phyloP scores from a whole-genome alignment of 2,113 vertebrate genomes.

The Pogona vitticeps region DNA sequence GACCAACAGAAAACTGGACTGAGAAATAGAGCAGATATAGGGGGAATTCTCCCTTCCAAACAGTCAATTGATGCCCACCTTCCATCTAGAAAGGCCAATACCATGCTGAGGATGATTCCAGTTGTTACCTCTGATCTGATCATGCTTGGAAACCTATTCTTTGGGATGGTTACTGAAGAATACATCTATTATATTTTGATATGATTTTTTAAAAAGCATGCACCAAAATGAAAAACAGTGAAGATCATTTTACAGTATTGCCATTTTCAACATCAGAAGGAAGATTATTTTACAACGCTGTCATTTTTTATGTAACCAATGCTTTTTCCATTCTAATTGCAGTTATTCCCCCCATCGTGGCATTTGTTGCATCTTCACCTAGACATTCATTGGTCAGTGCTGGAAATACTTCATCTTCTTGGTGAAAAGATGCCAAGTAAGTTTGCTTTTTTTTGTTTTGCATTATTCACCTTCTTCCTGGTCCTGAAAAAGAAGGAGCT shows the following conservation, averaged over 20 bases:
- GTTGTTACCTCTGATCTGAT: background rate
- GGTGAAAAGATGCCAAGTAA: conserved; percentile 88
- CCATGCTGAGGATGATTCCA: background rate
- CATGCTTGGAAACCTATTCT: background rate
- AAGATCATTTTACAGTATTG: background rate
- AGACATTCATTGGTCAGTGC: conserved; percentile 90
- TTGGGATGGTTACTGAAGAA: background rate
- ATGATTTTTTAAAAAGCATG: too few species aligned
- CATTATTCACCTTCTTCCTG: background rate
- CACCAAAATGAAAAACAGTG: background rate
- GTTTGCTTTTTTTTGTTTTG: conserved; percentile 31
- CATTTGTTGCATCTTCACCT: conserved; percentile 94
- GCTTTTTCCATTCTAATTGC: background rate
- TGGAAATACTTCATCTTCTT: conserved; percentile 90
- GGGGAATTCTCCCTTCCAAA: background rate
- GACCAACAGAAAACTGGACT: too few species aligned
- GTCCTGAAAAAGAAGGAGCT: too few species aligned
- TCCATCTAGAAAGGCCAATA: background rate
- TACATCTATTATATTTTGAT: background rate
- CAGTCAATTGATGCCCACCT: background rate
- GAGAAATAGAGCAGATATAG: too few species aligned
- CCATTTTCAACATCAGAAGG: background rate
- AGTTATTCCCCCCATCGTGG: conserved; percentile 94
- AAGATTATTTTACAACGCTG: background rate
- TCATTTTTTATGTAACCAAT: background rate